Base-by-base conservation (phyloP, 2,797 vertebrate species). In the Sciurus vulgaris region DNA sequence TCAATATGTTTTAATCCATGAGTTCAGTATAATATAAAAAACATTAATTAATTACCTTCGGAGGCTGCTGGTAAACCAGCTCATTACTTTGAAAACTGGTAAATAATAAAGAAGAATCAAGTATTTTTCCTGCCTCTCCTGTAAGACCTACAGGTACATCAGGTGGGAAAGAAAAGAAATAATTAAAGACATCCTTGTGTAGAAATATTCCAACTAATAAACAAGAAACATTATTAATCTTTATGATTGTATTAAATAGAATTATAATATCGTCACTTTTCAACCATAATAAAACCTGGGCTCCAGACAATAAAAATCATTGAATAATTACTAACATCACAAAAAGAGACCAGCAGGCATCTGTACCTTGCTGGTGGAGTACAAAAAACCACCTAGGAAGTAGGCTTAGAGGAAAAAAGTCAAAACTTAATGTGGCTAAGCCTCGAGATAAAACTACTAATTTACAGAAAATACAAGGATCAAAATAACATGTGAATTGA, bases 61-160 rank as follows among this genome's bases (percentile, higher is more conserved):
- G 35, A 72, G 10, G 76, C 77, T 77, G 3, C 63, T 59, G 15
- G 65, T 30, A 51, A 49, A 90, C 3, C 28, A 93, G 63, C 17
- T 93, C 49, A 86, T 69, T 56, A 49, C 82, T 78, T 93, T 84
- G 38, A 87, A 84, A 95, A 59, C 61, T 82, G 35, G 15, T 77
- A 93, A 89, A 84, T 87, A 82, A 86, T n/a, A 7, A 54, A 51
- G 49, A 22, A 76, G 54, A 89, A 65, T 73, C 11, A 49, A 61
- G 10, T 3, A 13, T 73, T 79, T 86, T 65, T 59, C 18, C 22
- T 49, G 3, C 22, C 82, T 89, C 94, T 86, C 20, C 47, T 77
- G 12, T 78, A 73, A 95, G 17, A 93, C 41, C n/a, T 67, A 13
- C 26, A 56, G 20, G 6, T 51, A 77, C 7, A 82, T 83, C 4